Evolutionary conservation across 2,113 vertebrate species (phyloP).

Genomic region (Leptodactylus fuscus): DNA sequence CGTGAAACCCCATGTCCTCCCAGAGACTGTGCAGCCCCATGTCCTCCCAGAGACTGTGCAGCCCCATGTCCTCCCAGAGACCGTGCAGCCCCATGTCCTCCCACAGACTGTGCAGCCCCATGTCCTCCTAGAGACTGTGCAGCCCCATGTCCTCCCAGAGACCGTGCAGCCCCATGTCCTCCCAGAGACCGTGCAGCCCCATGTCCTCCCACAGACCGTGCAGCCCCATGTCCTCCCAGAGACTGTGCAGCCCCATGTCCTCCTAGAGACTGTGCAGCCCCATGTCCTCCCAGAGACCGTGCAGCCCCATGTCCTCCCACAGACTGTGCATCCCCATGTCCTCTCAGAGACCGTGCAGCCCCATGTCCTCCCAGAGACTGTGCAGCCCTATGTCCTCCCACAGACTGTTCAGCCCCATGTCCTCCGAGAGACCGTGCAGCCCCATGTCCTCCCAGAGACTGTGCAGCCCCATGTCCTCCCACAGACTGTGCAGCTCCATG

Average conservation of each 20-base stretch:
- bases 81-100: not conserved
- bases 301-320: not conserved
- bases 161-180: no score
- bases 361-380: not conserved
- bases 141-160: not conserved
- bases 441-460: no score
- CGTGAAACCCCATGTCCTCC: not conserved
- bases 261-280: not conserved
- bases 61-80: not conserved
- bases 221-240: not conserved
- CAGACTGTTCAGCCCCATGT: no score
- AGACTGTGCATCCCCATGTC: not conserved
- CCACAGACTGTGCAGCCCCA: not conserved
- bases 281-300: not conserved
- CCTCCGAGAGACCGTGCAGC: no score
- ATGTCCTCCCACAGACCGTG: not conserved
- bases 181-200: no score
- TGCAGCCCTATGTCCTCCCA: no score
- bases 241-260: not conserved
- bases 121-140: not conserved
- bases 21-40: not conserved
- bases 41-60: not conserved
- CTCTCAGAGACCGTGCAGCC: not conserved
- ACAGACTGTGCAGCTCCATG: no score
- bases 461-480: no score